These are phyloP conservation scores for Campoletis sonorensis DNA, from an alignment of 1,140 invertebrate species.

Conservation along the genomic window DNA sequence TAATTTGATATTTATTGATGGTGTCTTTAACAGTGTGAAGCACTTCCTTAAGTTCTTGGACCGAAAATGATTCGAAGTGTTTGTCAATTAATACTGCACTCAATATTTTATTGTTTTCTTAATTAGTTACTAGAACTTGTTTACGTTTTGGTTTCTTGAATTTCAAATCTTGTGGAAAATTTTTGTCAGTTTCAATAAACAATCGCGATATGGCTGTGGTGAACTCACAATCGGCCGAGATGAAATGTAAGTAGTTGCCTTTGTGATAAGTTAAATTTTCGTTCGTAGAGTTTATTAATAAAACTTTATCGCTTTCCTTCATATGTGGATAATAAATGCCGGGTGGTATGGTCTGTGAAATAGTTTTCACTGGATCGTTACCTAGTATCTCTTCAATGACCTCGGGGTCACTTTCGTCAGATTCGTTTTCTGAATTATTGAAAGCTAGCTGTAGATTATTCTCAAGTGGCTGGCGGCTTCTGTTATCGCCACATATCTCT, in stretches of 20 bases:
- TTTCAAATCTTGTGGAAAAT: neutral
- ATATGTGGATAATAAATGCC: slow-evolving; percentile 25
- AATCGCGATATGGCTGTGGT: slow-evolving; percentile 15
- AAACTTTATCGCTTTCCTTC: neutral
- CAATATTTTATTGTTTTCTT: slow-evolving; percentile 16
- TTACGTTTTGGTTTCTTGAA: slow-evolving; percentile 14
- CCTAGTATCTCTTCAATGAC: neutral
- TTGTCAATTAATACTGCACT: slow-evolving; percentile 29
- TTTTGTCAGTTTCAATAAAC: slow-evolving; percentile 32
- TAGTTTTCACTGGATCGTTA: neutral
- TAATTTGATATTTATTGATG: no score
- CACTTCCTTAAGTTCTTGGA: neutral
- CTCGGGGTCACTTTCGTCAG: neutral
- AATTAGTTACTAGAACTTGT: slow-evolving; percentile 26
- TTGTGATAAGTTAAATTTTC: slow-evolving; percentile 44
- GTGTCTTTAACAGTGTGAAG: no score
- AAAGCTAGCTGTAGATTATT: neutral
- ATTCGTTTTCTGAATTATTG: neutral
- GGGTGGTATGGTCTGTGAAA: neutral
- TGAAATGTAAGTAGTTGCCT: slow-evolving; percentile 36
- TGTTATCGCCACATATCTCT: neutral
- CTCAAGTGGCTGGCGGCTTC: neutral
- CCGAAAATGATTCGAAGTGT: neutral
- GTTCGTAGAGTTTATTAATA: slow-evolving; percentile 16
- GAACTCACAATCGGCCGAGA: slow-evolving; percentile 29